Evolutionary conservation across 2,797 vertebrate species (phyloP).

Genomic region (Pseudotriccus pelzelni): DNA sequence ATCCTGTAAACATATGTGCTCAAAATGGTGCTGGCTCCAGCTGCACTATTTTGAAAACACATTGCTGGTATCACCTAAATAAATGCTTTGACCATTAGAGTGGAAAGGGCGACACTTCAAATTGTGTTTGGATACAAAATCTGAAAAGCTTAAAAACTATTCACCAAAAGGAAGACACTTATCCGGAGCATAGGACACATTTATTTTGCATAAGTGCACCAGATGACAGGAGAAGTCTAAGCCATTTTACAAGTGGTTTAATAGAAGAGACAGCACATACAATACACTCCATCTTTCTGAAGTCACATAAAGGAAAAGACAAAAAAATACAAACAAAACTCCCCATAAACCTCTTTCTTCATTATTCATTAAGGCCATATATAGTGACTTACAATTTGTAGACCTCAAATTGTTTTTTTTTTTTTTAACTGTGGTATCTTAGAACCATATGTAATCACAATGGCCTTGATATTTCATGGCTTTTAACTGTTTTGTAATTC

Average conservation of each 20-base stretch:
- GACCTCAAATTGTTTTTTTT: neutral
- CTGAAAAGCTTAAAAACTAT: slow-evolving; percentile 44
- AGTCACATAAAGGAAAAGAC: slow-evolving; percentile 39
- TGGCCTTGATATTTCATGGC: neutral
- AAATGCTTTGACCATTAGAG: slow-evolving; percentile 55
- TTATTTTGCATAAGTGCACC: slow-evolving; percentile 62
- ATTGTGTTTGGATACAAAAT: slow-evolving; percentile 38
- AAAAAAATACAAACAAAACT: slow-evolving; percentile 43
- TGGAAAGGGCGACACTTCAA: slow-evolving; percentile 45
- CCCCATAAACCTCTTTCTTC: slow-evolving; percentile 30
- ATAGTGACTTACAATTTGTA: neutral
- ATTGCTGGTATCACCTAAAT: slow-evolving; percentile 49
- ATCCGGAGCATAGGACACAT: slow-evolving; percentile 42
- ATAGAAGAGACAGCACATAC: slow-evolving; percentile 29
- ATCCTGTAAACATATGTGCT: slow-evolving; percentile 51
- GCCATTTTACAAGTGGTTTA: slow-evolving; percentile 48
- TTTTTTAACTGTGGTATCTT: neutral
- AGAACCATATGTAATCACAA: neutral
- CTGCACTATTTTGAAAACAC: slow-evolving; percentile 62
- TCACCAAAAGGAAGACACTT: slow-evolving; percentile 51
- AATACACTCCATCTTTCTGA: slow-evolving; percentile 45
- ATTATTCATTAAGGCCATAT: slow-evolving; percentile 31
- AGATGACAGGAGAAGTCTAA: slow-evolving; percentile 51
- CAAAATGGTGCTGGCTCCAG: slow-evolving; percentile 31
- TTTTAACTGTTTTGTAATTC: neutral